phyloP scores from a whole-genome alignment of 1,140 invertebrate genomes.

The Anthonomus grandis region DNA sequence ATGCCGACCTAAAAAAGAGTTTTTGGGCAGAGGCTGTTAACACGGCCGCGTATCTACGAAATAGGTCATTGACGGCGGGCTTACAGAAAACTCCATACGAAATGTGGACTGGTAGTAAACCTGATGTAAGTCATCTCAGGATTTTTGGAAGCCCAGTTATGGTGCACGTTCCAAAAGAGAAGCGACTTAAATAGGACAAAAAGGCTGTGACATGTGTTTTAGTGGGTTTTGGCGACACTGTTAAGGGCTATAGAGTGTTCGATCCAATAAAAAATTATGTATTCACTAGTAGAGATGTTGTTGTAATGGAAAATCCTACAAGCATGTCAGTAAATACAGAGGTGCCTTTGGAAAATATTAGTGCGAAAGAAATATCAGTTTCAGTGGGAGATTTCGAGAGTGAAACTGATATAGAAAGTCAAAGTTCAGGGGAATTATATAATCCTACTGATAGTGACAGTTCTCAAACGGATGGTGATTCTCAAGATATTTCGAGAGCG shows the following conservation, averaged over 20 bases:
- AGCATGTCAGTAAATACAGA: too few species aligned
- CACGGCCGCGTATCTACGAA: slow-evolving; percentile 51
- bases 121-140: slow-evolving; percentile 37
- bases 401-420: too few species aligned
- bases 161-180: slow-evolving; percentile 40
- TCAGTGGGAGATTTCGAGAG: too few species aligned
- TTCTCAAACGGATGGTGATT: too few species aligned
- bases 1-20: slow-evolving; percentile 36
- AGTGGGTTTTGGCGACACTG: slow-evolving; percentile 28
- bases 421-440: too few species aligned
- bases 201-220: slow-evolving; percentile 34
- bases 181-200: slow-evolving; percentile 33
- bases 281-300: slow-evolving; percentile 38
- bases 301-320: slow-evolving; percentile 39
- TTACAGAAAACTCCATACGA: slow-evolving; percentile 36
- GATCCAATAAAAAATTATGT: slow-evolving; percentile 35
- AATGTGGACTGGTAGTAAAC: slow-evolving; percentile 34
- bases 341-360: too few species aligned
- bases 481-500: too few species aligned
- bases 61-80: slow-evolving; percentile 38
- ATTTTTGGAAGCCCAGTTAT: slow-evolving; percentile 44
- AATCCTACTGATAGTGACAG: too few species aligned
- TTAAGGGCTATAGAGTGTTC: slow-evolving; percentile 31
- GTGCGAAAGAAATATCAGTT: too few species aligned
- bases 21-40: slow-evolving; percentile 50